Percentiles rank a stretch among this genome's conserved stretches.
Conservation (phyloP, 2,797 vertebrate genomes). For the Spizella passerina region DNA sequence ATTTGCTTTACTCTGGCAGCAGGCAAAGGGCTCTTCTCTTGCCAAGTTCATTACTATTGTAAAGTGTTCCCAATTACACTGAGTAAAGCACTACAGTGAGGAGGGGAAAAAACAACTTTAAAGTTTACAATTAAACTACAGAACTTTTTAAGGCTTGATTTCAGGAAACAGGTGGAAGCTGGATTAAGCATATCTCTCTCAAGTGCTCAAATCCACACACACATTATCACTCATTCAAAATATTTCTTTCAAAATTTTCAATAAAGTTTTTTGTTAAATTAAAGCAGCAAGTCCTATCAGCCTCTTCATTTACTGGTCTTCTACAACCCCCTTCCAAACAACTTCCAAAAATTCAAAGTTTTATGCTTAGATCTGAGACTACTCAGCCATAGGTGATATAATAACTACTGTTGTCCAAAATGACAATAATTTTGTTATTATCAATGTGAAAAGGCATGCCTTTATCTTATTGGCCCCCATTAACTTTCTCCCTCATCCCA, state of each 20-base stretch:
- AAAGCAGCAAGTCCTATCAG: background rate
- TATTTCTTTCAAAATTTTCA: background rate
- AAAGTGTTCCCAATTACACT: conserved; percentile 58
- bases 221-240: background rate
- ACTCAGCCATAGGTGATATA: background rate
- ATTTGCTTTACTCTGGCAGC: conserved; percentile 64
- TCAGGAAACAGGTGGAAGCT: background rate
- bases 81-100: background rate
- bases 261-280: background rate
- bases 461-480: background rate
- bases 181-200: too few relatives aligned
- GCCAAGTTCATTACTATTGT: conserved; percentile 69
- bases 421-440: background rate
- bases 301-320: background rate
- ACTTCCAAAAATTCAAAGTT: background rate
- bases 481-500: background rate
- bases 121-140: background rate
- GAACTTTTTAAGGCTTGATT: background rate
- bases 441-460: background rate
- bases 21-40: conserved; percentile 34
- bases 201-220: background rate
- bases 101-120: background rate
- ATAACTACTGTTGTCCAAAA: background rate
- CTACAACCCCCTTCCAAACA: background rate
- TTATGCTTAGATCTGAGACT: background rate